Evolutionary conservation across 2,113 vertebrate genomes (phyloP), one percentile per base, ranked within the genome.

Genomic region (Phaethornis superciliosus): DNA sequence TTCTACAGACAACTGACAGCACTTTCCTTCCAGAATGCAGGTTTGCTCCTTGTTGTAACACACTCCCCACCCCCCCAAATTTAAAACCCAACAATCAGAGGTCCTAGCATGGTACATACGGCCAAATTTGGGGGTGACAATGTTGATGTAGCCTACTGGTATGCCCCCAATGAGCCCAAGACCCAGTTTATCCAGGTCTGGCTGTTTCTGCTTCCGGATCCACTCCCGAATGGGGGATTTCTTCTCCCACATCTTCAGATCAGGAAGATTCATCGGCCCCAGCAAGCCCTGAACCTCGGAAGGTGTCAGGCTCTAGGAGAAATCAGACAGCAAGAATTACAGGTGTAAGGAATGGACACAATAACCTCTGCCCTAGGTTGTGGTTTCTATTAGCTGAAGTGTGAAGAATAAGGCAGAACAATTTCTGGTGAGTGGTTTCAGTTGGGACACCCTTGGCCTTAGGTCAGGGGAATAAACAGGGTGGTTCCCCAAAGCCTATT

Each of bases 121-220:
- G 37, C 52, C 30, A n/a, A 78, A 75, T 9, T 8, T 78, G 40
- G 93, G 94, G 0, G 22, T 40, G 56, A 78, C 1, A 0, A 98
- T 10, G 88, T 96, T 67, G 2, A 98, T 81, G 64, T 97, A 98
- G 21, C 98, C 97, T 13, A 96, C 96, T 27, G 97, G 97, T 0
- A 85, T 22, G 22, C 98, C 97, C 2, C 97, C 97, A 0, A 3
- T 64, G 19, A 98, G 94, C 2, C 97, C 97, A 21, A 97, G 1
- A 2, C 32, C 33, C 13, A 98, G 94, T 0, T 42, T 2, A 24
- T 98, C 74, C 92, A 98, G 94, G 16, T 97, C 96, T 0, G 93
- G 60, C 21, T 98, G 98, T 5, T 12, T 77, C 93, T 97, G 97
- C 12, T 0, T 12, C 1, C 1, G 26, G 65, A 97, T 47, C 98